Percentiles rank a stretch among this genome's conserved stretches.
Conservation (phyloP, 2,797 vertebrate genomes). For the Tokudaia tokunoshimensis region DNA sequence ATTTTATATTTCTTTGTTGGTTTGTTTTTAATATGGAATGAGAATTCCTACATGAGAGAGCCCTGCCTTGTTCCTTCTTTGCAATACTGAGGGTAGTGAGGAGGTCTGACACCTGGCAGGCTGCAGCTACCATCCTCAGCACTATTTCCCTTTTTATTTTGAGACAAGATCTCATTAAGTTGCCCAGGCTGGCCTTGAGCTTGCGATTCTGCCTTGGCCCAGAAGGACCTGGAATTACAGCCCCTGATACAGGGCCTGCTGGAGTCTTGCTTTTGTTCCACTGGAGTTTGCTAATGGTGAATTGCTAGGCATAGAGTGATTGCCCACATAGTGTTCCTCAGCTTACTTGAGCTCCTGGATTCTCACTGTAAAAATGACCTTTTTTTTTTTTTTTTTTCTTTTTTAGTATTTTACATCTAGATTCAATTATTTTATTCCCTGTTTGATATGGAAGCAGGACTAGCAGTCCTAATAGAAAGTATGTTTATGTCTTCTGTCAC, state of each 20-base stretch:
- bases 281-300: neutral
- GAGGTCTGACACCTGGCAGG: neutral
- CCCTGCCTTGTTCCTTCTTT: neutral
- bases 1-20: neutral
- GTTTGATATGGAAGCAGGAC: constrained; percentile 23
- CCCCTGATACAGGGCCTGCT: neutral
- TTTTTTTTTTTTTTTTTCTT: constrained; percentile 20
- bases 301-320: neutral
- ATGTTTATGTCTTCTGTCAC: constrained; percentile 13
- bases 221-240: neutral
- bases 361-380: neutral
- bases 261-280: constrained; percentile 6
- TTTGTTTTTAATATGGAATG: neutral
- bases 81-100: neutral
- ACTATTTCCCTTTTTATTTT: neutral
- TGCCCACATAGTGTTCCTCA: neutral
- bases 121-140: neutral
- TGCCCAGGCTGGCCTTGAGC: neutral
- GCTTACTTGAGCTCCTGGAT: neutral
- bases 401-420: constrained; percentile 46
- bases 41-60: neutral
- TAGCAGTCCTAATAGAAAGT: constrained; percentile 27
- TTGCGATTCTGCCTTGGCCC: neutral
- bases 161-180: neutral
- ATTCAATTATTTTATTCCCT: constrained; percentile 32